These are phyloP conservation scores for Ctenopoma multispine DNA, from an alignment of 2,797 vertebrate genomes.

Conservation along the genomic window DNA sequence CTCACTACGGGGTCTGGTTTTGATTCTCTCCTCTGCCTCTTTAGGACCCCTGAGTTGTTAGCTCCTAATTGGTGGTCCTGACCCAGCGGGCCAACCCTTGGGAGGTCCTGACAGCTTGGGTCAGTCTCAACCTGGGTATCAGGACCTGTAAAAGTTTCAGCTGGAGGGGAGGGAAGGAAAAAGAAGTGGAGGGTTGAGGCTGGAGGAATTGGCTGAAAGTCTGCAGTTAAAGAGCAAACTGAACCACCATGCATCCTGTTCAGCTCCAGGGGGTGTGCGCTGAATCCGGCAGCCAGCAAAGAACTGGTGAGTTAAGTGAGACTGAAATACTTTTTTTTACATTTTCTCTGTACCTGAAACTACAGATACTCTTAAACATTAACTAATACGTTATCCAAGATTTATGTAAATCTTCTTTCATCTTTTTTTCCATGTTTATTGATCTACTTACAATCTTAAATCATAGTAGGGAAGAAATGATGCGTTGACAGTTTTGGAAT, in stretches of 20 bases:
- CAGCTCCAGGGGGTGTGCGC: not conserved
- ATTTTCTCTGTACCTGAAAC: not conserved
- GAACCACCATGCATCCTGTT: constrained; percentile 6
- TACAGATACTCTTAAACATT: no score
- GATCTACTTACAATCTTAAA: not conserved
- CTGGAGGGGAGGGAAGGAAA: constrained; percentile 1
- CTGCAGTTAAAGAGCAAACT: constrained; percentile 21
- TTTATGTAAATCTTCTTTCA: no score
- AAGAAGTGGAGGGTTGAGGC: not conserved
- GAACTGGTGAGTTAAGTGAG: not conserved
- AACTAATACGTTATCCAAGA: no score
- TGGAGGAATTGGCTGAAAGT: constrained; percentile 23
- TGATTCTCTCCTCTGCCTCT: constrained; percentile 18
- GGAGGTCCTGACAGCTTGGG: constrained; percentile 39
- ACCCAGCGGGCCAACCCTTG: constrained; percentile 14
- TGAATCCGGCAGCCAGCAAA: constrained; percentile 3
- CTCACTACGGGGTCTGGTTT: constrained; percentile 14
- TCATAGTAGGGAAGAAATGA: no score
- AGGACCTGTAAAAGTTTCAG: constrained; percentile 17
- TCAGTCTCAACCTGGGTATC: constrained; percentile 18
- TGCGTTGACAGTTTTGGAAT: no score
- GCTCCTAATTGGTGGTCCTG: constrained; percentile 44
- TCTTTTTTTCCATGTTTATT: not conserved
- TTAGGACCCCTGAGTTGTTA: constrained; percentile 37
- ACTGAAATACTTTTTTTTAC: not conserved